A percentile compares a stretch with the other conserved stretches of the same genome.
Evolutionary conservation across 64 coral and sea anemone genomes (phyloP).

Genomic region (Stichodactyla helianthus): DNA sequence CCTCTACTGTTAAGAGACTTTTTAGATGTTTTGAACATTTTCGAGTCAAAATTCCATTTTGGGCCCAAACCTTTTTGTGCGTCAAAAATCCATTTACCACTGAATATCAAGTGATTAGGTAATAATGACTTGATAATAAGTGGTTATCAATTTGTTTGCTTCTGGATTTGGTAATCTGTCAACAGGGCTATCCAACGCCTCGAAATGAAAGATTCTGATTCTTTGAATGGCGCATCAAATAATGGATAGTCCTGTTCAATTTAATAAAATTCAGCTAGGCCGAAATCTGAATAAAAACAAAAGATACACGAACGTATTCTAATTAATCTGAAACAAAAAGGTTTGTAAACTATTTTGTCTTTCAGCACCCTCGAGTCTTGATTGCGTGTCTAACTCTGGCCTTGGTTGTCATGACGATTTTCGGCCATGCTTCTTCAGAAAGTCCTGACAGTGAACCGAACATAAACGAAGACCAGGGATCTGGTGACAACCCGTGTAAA

Average conservation of each 20-base stretch:
- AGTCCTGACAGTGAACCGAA: neutral
- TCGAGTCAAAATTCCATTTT: neutral
- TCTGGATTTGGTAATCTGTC: neutral
- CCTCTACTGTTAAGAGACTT: too few relatives aligned
- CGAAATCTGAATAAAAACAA: too few relatives aligned
- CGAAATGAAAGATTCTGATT: too few relatives aligned
- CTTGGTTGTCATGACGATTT: constrained; percentile 5
- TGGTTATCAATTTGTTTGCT: neutral
- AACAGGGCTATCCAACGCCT: neutral
- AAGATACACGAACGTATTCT: too few relatives aligned
- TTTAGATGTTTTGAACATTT: too few relatives aligned
- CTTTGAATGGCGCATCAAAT: too few relatives aligned
- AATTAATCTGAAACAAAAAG: neutral
- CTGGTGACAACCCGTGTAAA: constrained; percentile 19
- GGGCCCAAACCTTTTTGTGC: neutral
- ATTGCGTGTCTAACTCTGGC: neutral
- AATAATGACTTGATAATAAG: too few relatives aligned
- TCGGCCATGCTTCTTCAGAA: neutral
- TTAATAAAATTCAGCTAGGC: too few relatives aligned
- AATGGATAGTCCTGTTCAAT: too few relatives aligned
- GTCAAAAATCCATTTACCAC: neutral
- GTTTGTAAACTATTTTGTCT: neutral
- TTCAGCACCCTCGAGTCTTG: neutral
- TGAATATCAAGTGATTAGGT: neutral
- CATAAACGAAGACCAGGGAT: neutral